A percentile compares a stretch with the other conserved stretches of the same genome.
Conservation (phyloP, 2,888 invertebrate genomes). For the Atrina japonica region DNA sequence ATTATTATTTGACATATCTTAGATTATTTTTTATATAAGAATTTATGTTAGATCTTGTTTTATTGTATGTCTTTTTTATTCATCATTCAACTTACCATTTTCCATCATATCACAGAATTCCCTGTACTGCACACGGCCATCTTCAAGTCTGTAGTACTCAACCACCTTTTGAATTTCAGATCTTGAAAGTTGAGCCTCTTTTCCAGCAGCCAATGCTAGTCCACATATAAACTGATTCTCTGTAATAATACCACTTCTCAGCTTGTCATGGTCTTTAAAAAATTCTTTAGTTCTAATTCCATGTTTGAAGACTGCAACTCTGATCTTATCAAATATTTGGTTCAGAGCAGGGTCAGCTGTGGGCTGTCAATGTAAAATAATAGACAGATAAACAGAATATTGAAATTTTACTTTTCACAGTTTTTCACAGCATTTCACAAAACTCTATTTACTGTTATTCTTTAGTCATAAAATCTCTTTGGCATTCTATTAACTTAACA, state of each 20-base stretch:
- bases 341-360: constrained; percentile 75
- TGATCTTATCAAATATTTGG: constrained; percentile 78
- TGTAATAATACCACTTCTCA: constrained; percentile 78
- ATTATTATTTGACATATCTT: neutral
- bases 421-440: too few relatives aligned
- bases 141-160: constrained; percentile 77
- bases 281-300: constrained; percentile 79
- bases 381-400: too few relatives aligned
- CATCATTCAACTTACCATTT: constrained; percentile 79
- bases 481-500: too few relatives aligned
- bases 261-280: constrained; percentile 80
- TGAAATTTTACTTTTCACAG: too few relatives aligned
- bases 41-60: neutral
- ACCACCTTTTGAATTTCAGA: constrained; percentile 78
- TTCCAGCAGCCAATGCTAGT: constrained; percentile 77
- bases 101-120: constrained; percentile 80
- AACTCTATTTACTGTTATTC: too few relatives aligned
- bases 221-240: constrained; percentile 80
- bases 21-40: neutral
- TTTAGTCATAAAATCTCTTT: too few relatives aligned
- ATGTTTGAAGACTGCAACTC: constrained; percentile 78
- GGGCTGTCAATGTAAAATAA: constrained; percentile 56
- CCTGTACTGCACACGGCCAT: constrained; percentile 78
- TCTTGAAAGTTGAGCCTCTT: constrained; percentile 78
- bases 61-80: too few relatives aligned